Evolutionary conservation across 2,797 vertebrate species (phyloP).

Genomic region (Anguilla anguilla): DNA sequence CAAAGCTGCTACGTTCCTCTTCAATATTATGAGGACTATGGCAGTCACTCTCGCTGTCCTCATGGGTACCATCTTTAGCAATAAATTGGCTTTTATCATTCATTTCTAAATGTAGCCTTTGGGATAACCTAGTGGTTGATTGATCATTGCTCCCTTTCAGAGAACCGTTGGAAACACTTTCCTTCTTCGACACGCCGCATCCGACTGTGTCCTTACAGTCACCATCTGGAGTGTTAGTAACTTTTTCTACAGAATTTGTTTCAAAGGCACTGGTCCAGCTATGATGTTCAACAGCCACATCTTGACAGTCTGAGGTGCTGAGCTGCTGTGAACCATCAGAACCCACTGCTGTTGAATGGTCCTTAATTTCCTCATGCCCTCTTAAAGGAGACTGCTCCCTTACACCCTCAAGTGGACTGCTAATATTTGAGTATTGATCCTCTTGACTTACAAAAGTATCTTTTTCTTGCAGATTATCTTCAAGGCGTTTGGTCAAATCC

Average conservation of each 20-base stretch:
- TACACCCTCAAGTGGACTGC: slow-evolving; percentile 33
- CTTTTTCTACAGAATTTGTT: not conserved
- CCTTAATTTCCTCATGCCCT: slow-evolving; percentile 20
- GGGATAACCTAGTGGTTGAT: slow-evolving; percentile 33
- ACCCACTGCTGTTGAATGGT: slow-evolving; percentile 26
- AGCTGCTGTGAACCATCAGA: not conserved
- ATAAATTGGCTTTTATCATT: slow-evolving; percentile 26
- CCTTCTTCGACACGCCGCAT: not conserved
- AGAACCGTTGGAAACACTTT: not conserved
- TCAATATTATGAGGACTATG: slow-evolving; percentile 35
- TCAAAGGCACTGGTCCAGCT: slow-evolving; percentile 30
- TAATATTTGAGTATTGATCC: slow-evolving; percentile 22
- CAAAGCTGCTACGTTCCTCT: slow-evolving; percentile 48
- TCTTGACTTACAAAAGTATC: slow-evolving; percentile 17
- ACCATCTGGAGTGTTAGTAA: not conserved
- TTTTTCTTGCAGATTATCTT: slow-evolving; percentile 36
- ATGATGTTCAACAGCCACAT: slow-evolving; percentile 28
- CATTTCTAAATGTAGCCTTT: slow-evolving; percentile 42
- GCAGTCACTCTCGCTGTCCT: slow-evolving; percentile 23
- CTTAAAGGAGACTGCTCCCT: slow-evolving; percentile 21
- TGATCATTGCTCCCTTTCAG: slow-evolving; percentile 28
- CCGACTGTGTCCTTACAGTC: not conserved
- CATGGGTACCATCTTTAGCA: slow-evolving; percentile 8
- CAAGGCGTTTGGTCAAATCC: not conserved
- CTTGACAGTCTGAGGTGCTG: slow-evolving; percentile 25